These are phyloP conservation scores for Petrophora chlorosata DNA, from an alignment of 2,888 invertebrate species.

Conservation along the genomic window DNA sequence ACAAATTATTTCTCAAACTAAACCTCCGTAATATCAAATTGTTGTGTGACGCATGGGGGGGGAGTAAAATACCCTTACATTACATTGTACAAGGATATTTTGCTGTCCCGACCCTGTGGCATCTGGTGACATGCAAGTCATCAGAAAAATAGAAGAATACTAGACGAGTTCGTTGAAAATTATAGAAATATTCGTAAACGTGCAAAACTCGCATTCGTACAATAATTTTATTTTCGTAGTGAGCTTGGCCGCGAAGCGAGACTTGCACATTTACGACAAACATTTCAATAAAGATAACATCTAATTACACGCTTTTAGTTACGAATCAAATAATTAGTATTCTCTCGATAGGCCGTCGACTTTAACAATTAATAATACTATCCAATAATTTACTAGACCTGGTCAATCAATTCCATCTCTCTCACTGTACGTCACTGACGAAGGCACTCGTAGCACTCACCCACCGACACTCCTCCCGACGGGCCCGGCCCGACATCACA, in stretches of 20 bases:
- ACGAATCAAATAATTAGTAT: slow-evolving; percentile 40
- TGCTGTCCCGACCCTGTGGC: slow-evolving; percentile 50
- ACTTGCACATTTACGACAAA: slow-evolving; percentile 40
- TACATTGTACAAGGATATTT: slow-evolving; percentile 50
- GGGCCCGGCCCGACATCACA: slow-evolving; percentile 38
- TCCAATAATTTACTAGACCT: slow-evolving; percentile 53
- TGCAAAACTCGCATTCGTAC: slow-evolving; percentile 5
- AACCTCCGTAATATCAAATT: slow-evolving; percentile 71
- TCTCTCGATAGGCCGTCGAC: slow-evolving; percentile 53
- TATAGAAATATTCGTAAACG: slow-evolving; percentile 5
- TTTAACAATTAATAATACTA: slow-evolving; percentile 64
- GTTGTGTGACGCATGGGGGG: slow-evolving; percentile 54
- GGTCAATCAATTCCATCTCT: slow-evolving; percentile 47
- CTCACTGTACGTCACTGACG: slow-evolving; percentile 43
- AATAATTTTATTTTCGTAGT: slow-evolving; percentile 8
- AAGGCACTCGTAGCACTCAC: slow-evolving; percentile 65
- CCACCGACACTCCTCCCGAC: slow-evolving; percentile 16
- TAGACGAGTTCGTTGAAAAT: slow-evolving; percentile 2
- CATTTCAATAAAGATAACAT: slow-evolving; percentile 42
- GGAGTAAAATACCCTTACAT: slow-evolving; percentile 42
- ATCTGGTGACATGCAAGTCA: slow-evolving; percentile 32
- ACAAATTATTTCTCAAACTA: slow-evolving; percentile 73
- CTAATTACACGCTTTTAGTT: slow-evolving; percentile 42
- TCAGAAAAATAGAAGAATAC: slow-evolving; percentile 24
- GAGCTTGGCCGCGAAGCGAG: slow-evolving; percentile 27